Conservation (phyloP, 2,113 vertebrate genomes). For the Fulica atra region DNA sequence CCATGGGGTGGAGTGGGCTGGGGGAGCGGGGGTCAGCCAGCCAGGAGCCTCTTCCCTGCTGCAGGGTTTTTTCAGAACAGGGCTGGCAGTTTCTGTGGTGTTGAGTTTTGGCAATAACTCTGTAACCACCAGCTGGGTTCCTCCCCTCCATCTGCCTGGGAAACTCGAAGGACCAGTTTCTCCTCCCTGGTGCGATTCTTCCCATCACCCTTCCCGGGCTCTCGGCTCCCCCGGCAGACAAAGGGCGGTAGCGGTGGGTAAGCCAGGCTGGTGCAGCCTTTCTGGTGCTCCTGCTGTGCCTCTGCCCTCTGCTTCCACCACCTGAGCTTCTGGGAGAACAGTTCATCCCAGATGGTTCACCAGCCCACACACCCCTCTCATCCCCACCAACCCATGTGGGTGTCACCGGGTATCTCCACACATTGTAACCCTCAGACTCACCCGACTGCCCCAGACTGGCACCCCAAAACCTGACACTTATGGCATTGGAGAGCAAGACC, state of each 20-base stretch:
- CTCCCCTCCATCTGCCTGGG: neutral
- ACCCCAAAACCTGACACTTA: neutral
- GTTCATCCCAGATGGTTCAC: neutral
- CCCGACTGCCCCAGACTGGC: neutral
- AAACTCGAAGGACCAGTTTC: slow-evolving; percentile 49
- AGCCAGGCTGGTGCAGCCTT: neutral
- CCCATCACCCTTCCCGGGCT: rapidly evolving
- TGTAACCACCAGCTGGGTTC: neutral
- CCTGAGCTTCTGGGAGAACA: neutral
- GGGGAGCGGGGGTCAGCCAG: neutral
- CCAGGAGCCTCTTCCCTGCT: neutral
- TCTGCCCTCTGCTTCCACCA: neutral
- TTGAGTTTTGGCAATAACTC: neutral
- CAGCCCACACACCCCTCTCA: neutral
- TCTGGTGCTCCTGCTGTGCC: neutral
- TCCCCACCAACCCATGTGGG: neutral
- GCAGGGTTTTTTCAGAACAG: neutral
- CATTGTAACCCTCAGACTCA: neutral
- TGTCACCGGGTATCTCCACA: neutral
- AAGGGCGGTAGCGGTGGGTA: neutral
- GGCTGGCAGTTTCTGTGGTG: neutral
- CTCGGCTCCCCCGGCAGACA: neutral
- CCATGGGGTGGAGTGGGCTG: rapidly evolving
- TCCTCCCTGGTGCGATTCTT: neutral
- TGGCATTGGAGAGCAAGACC: neutral